Conservation (phyloP, 1,140 invertebrate species). For the Drosophila albomicans region DNA sequence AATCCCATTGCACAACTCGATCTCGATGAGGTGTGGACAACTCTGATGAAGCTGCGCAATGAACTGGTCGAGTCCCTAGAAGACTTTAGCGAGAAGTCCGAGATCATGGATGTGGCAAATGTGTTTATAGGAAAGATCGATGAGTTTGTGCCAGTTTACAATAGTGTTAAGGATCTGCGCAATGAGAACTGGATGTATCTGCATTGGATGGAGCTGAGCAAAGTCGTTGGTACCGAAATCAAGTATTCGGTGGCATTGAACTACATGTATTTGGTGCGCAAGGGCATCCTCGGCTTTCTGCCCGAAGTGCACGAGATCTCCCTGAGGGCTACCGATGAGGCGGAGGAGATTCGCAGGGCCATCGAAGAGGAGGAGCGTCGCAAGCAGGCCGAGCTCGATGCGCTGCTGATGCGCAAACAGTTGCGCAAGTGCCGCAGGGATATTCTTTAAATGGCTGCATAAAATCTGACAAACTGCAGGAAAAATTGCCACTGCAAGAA, state of each 20-base stretch:
- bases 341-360: slow-evolving; percentile 57
- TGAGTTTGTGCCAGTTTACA: slow-evolving; percentile 63
- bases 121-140: slow-evolving; percentile 63
- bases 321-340: slow-evolving; percentile 66
- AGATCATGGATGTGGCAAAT: slow-evolving; percentile 71
- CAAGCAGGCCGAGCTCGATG: slow-evolving; percentile 66
- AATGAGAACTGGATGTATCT: slow-evolving; percentile 80
- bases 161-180: slow-evolving; percentile 70
- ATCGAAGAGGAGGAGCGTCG: slow-evolving; percentile 73
- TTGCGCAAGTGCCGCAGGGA: slow-evolving; percentile 79
- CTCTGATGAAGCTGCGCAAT: slow-evolving; percentile 51
- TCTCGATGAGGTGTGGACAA: slow-evolving; percentile 65
- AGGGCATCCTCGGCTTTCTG: slow-evolving; percentile 71
- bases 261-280: slow-evolving; percentile 70
- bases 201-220: slow-evolving; percentile 75
- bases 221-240: slow-evolving; percentile 60
- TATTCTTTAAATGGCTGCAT: slow-evolving; percentile 50
- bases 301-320: slow-evolving; percentile 70
- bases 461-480: background rate
- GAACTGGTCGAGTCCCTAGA: slow-evolving; percentile 49
- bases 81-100: slow-evolving; percentile 67
- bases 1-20: slow-evolving; percentile 74
- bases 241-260: slow-evolving; percentile 73
- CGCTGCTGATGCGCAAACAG: slow-evolving; percentile 67
- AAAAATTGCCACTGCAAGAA: too few relatives aligned